phyloP scores from a whole-genome alignment of 2,113 vertebrate genomes.

The Romanogobio albipinnatus region DNA sequence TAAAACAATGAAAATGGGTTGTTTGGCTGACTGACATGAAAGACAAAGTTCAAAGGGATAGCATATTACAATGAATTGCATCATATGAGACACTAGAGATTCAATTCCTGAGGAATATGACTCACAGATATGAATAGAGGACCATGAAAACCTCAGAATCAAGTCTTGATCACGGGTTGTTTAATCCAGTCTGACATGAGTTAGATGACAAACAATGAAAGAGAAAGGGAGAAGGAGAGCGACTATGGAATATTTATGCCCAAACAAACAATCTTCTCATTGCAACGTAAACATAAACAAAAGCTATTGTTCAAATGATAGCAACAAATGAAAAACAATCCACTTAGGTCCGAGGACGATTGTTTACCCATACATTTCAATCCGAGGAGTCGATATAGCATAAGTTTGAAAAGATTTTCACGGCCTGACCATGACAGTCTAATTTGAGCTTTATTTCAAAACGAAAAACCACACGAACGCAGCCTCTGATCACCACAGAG shows the following conservation, averaged over 20 bases:
- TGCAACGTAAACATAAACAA: slow-evolving; percentile 13
- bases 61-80: slow-evolving; percentile 76
- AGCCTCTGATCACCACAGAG: slow-evolving; percentile 76
- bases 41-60: slow-evolving; percentile 76
- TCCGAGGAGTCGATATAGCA: slow-evolving; percentile 1
- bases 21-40: slow-evolving; percentile 73
- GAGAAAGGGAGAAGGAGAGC: background rate
- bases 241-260: background rate
- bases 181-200: slow-evolving; percentile 57
- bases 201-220: slow-evolving; percentile 46
- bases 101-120: slow-evolving; percentile 65
- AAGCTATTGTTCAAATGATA: slow-evolving; percentile 11
- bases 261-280: slow-evolving; percentile 43
- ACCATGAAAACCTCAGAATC: slow-evolving; percentile 47
- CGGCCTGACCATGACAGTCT: slow-evolving; percentile 71
- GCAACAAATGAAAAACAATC: background rate
- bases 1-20: slow-evolving; percentile 64
- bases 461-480: slow-evolving; percentile 67
- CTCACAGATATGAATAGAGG: slow-evolving; percentile 58
- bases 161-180: slow-evolving; percentile 55
- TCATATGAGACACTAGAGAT: slow-evolving; percentile 72
- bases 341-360: background rate
- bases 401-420: slow-evolving; percentile 27
- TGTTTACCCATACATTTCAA: slow-evolving; percentile 14
- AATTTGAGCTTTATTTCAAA: slow-evolving; percentile 76